Base-by-base conservation (phyloP, 2,888 invertebrate genomes). In the Yponomeuta malinellus region DNA sequence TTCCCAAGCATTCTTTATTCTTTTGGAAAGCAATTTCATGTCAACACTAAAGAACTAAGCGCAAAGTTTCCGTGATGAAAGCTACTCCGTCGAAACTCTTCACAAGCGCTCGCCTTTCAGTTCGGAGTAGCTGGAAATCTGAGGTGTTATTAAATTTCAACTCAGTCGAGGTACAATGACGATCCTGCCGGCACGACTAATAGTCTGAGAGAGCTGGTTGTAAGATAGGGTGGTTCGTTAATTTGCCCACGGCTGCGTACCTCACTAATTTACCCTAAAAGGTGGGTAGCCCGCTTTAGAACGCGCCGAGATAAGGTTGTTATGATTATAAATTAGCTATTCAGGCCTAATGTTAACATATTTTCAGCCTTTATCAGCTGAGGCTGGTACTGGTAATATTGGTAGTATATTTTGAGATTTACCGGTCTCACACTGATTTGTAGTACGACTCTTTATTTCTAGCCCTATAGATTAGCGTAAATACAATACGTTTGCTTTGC, bases 161-260 rank as follows among this genome's bases (percentile, higher is more conserved):
- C 78, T 33, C n/a, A 73, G 76, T 76, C 77, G 76, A 76, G 76
- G 78, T 74, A 80, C 78, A 81, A 82, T 79, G 75, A 73, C 75
- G 76, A 72, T 70, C 72, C 75, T 73, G 75, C 72, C 75, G 75
- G 72, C 72, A 8, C 9, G 63, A 73, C 79, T 83, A 82, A 84
- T 83, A 79, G 79, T 78, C 79, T 77, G 81, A 81, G 80, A 78
- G 52, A 59, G 52, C 15, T 59, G 52, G 52, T 59, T 15, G 12
- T 80, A 81, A 80, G 82, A 76, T 84, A 83, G 3, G 52, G 52
- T 15, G 15, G 52, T 81, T 85, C 81, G 80, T 85, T 86, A 84
- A 85, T 81, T 83, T 77, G 74, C 76, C 78, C 77, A 75, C 74
- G 74, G 76, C 74, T 74, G 75, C 8, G 43, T 43, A 43, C 75